Conservation (phyloP, 2,113 vertebrate species). For the Bujurquina vittata region DNA sequence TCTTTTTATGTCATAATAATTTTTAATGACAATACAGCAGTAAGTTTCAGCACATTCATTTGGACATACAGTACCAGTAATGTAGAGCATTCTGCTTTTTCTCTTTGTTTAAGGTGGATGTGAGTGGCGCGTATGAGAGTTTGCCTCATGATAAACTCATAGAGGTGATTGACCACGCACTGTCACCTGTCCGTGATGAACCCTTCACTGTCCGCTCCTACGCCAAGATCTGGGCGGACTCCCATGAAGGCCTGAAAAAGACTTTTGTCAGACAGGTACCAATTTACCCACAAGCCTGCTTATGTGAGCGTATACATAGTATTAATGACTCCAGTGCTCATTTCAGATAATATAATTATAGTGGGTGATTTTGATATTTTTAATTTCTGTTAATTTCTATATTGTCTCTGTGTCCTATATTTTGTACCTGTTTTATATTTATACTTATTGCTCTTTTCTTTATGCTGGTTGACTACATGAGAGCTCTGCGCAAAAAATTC, state of each 20-base stretch:
- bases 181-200: constrained; percentile 76
- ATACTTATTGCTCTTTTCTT: too few relatives aligned
- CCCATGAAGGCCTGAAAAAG: constrained; percentile 77
- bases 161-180: constrained; percentile 81
- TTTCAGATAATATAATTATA: too few relatives aligned
- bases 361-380: too few relatives aligned
- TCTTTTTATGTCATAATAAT: background rate
- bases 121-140: constrained; percentile 89
- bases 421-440: too few relatives aligned
- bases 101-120: constrained; percentile 82
- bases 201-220: constrained; percentile 85
- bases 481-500: too few relatives aligned
- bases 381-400: too few relatives aligned
- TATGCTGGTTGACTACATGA: too few relatives aligned
- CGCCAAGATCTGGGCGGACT: constrained; percentile 80
- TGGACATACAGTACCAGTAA: background rate
- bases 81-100: background rate
- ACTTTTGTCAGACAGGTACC: constrained; percentile 82
- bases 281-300: background rate
- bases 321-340: background rate
- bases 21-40: background rate
- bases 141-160: constrained; percentile 88
- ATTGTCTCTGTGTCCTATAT: too few relatives aligned
- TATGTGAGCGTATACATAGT: background rate
- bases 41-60: background rate